Conservation (phyloP, 2,797 vertebrate genomes). For the Artibeus lituratus region DNA sequence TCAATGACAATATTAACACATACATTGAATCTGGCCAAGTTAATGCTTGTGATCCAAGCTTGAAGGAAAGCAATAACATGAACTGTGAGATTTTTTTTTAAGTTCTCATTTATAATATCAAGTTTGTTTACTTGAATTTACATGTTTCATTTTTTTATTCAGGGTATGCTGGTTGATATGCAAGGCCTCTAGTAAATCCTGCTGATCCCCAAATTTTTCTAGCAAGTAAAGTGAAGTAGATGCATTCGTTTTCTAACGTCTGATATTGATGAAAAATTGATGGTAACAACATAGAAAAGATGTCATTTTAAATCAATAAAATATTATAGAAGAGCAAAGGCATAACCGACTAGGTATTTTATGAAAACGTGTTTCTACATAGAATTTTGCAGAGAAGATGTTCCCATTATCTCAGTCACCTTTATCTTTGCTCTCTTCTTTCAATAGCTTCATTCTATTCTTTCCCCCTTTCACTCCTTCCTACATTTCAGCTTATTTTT, state of each 20-base stretch:
- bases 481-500: not conserved
- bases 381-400: not conserved
- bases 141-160: not conserved
- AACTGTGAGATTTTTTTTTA: conserved; percentile 83
- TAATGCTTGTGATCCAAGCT: conserved; percentile 86
- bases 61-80: conserved; percentile 93
- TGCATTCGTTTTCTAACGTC: not conserved
- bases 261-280: not conserved
- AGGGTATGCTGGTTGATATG: not conserved
- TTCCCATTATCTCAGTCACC: not conserved
- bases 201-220: not conserved
- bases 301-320: not conserved
- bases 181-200: not conserved
- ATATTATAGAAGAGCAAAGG: not conserved
- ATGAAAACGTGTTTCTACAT: not conserved
- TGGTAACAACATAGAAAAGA: not conserved
- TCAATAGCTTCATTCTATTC: not conserved
- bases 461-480: not conserved
- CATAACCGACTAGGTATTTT: not conserved
- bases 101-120: not conserved
- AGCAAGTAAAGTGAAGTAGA: not conserved
- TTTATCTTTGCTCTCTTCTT: not conserved
- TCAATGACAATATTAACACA: conserved; percentile 90
- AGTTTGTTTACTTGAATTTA: not conserved
- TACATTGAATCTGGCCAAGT: conserved; percentile 81